Evolutionary conservation across 1,140 invertebrate species (phyloP).

Genomic region (Scaptodrosophila lebanonensis): DNA sequence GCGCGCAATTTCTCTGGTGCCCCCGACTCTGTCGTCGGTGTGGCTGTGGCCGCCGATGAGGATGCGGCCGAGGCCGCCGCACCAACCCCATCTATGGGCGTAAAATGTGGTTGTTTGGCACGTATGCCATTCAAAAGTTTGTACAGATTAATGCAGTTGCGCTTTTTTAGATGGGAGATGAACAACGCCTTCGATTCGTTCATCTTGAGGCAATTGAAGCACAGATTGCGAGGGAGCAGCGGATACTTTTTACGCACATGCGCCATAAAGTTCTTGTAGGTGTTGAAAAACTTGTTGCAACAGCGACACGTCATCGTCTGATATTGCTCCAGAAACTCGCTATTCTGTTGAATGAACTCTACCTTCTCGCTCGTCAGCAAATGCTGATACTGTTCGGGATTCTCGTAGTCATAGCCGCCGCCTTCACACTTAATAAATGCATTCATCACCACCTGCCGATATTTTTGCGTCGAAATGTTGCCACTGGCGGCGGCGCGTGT

Average conservation of each 20-base stretch:
- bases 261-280: constrained; percentile 77
- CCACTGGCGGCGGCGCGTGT: constrained; percentile 50
- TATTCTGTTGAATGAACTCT: constrained; percentile 69
- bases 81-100: not conserved
- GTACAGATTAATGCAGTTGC: constrained; percentile 75
- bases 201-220: constrained; percentile 76
- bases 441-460: constrained; percentile 68
- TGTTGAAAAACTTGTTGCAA: constrained; percentile 66
- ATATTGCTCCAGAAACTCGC: constrained; percentile 73
- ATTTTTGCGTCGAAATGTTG: constrained; percentile 62
- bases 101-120: constrained; percentile 37
- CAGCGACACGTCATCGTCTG: constrained; percentile 76
- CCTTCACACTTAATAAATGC: constrained; percentile 69
- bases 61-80: not conserved
- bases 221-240: constrained; percentile 65
- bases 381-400: constrained; percentile 70
- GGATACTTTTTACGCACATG: constrained; percentile 76
- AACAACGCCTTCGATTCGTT: constrained; percentile 76
- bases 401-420: constrained; percentile 70
- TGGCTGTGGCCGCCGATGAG: not conserved
- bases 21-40: constrained; percentile 2
- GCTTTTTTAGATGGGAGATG: constrained; percentile 75
- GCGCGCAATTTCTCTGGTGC: constrained; percentile 64
- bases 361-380: constrained; percentile 67
- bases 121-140: constrained; percentile 55